Percentiles rank a stretch among this genome's conserved stretches.
Conservation (phyloP, 1,140 invertebrate species). For the Orussus abietinus region DNA sequence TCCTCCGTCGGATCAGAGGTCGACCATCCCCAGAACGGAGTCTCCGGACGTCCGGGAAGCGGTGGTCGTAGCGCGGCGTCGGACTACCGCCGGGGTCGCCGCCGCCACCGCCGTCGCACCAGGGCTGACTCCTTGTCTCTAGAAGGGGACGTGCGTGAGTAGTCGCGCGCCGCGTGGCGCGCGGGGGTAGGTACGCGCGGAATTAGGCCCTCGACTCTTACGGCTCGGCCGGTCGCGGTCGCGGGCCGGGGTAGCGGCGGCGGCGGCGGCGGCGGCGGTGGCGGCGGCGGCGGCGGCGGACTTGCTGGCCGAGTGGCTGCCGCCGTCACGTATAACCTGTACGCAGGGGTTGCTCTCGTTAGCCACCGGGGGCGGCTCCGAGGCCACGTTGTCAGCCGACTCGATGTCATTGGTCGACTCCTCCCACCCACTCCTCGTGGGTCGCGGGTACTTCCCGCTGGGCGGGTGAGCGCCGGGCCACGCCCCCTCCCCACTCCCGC, state of each 20-base stretch:
- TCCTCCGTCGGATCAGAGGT: constrained; percentile 40
- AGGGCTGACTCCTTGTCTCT: constrained; percentile 2
- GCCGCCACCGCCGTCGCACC: constrained; percentile 13
- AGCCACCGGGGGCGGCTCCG: constrained; percentile 43
- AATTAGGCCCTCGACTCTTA: too few species aligned
- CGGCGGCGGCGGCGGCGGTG: neutral
- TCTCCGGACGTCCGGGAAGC: neutral
- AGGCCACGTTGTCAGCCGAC: constrained; percentile 43
- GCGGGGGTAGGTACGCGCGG: constrained; percentile 11
- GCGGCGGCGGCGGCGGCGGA: constrained; percentile 26
- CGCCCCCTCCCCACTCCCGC: constrained; percentile 3
- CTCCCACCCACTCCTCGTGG: constrained; percentile 27
- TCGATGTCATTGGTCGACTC: constrained; percentile 44
- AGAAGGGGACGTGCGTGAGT: constrained; percentile 2
- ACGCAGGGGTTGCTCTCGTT: constrained; percentile 29
- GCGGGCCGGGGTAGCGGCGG: too few species aligned
- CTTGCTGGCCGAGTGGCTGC: constrained; percentile 52
- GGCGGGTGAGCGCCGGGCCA: constrained; percentile 24
- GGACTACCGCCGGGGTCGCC: constrained; percentile 12
- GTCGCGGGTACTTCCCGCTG: constrained; percentile 17
- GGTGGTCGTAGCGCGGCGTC: neutral
- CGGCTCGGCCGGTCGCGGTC: too few species aligned
- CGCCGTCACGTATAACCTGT: constrained; percentile 19
- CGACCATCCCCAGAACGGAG: constrained; percentile 34
- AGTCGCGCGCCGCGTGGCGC: constrained; percentile 8